A percentile compares a stretch with the other conserved stretches of the same genome.
phyloP scores from a whole-genome alignment of 2,113 vertebrate species.

The Embiotoca jacksoni region DNA sequence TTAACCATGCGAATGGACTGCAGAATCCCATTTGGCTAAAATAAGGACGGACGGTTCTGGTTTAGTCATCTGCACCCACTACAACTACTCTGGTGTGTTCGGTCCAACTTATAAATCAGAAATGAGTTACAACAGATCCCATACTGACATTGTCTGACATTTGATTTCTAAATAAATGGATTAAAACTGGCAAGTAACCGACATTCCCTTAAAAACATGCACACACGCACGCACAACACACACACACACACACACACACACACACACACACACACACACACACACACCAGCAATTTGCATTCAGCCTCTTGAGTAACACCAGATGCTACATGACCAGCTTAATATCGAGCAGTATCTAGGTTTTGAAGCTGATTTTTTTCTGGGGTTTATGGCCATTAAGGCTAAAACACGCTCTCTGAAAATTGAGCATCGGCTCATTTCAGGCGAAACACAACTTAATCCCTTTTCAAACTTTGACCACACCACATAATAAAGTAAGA shows the following conservation, averaged over 20 bases:
- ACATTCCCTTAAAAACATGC: slow-evolving; percentile 4
- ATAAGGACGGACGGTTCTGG: slow-evolving; percentile 27
- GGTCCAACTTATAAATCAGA: slow-evolving; percentile 49
- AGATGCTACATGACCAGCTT: slow-evolving; percentile 51
- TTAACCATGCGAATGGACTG: slow-evolving; percentile 24
- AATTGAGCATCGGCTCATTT: slow-evolving; percentile 13
- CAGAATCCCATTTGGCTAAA: neutral
- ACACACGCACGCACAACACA: neutral
- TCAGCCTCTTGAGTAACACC: slow-evolving; percentile 59
- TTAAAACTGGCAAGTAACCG: slow-evolving; percentile 41
- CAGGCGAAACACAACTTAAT: neutral
- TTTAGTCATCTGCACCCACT: slow-evolving; percentile 48
- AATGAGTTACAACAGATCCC: slow-evolving; percentile 6
- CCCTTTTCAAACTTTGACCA: neutral
- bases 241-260: neutral
- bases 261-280: slow-evolving; percentile 15
- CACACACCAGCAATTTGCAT: slow-evolving; percentile 22
- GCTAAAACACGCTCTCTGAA: neutral
- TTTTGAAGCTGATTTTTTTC: slow-evolving; percentile 23
- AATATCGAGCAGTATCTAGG: slow-evolving; percentile 25
- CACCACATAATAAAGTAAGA: neutral
- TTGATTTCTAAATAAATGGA: slow-evolving; percentile 41
- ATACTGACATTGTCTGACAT: slow-evolving; percentile 36
- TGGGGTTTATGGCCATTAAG: neutral
- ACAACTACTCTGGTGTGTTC: slow-evolving; percentile 22